These are phyloP conservation scores for Myoxocephalus aenaeus DNA, from an alignment of 2,797 vertebrate genomes.

Conservation along the genomic window DNA sequence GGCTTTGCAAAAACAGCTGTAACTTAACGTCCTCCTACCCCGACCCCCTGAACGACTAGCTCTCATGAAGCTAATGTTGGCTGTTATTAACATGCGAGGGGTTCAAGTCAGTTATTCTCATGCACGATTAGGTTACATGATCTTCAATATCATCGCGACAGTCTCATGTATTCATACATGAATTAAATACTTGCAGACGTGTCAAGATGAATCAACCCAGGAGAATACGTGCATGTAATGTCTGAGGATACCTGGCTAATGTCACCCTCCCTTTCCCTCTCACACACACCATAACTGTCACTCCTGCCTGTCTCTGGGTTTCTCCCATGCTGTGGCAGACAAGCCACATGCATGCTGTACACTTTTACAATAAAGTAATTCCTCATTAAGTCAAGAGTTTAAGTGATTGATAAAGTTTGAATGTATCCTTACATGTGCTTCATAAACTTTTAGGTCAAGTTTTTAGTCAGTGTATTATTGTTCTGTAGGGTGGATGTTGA, in stretches of 20 bases:
- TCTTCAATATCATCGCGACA: too few species aligned
- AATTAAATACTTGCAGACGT: not conserved
- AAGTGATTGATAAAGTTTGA: not conserved
- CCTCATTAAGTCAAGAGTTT: not conserved
- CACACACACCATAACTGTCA: not conserved
- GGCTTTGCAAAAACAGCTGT: not conserved
- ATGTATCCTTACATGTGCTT: not conserved
- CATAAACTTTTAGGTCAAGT: not conserved
- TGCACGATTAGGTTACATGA: not conserved
- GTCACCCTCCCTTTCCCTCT: not conserved
- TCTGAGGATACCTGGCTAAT: not conserved
- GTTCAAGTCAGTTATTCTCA: not conserved
- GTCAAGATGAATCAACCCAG: not conserved
- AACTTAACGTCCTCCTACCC: rapidly evolving
- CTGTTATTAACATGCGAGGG: not conserved
- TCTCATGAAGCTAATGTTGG: not conserved
- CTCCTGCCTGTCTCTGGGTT: not conserved
- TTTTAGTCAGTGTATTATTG: not conserved
- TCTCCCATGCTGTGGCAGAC: not conserved
- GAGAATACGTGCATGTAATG: not conserved
- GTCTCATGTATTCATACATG: not conserved
- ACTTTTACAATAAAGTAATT: not conserved
- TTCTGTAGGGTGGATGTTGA: not conserved
- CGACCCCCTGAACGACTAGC: not conserved
- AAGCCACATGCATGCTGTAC: not conserved